Conservation (phyloP, 2,888 invertebrate genomes). For the Aphrophora alni region DNA sequence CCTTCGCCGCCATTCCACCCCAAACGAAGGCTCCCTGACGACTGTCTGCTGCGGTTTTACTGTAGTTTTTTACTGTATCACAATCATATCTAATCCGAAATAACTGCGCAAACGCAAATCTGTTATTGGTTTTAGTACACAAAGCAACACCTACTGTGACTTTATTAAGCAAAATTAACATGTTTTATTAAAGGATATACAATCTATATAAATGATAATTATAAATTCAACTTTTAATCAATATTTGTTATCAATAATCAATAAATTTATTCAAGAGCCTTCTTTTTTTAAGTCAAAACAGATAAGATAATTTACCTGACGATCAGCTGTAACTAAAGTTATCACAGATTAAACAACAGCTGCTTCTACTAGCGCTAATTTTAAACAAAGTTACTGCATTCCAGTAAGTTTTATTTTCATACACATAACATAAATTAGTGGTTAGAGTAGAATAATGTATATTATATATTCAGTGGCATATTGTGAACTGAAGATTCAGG, state of each 20-base stretch:
- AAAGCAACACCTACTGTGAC: not conserved
- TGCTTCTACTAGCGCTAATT: too few species aligned
- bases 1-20: conserved; percentile 35
- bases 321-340: too few species aligned
- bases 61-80: not conserved
- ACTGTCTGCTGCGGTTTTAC: not conserved
- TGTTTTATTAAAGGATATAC: too few species aligned
- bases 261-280: not conserved
- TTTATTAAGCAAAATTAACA: too few species aligned
- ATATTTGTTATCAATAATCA: not conserved
- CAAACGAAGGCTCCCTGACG: not conserved
- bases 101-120: not conserved
- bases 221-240: not conserved
- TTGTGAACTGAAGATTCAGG: too few species aligned
- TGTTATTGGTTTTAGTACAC: not conserved
- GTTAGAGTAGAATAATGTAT: too few species aligned
- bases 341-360: too few species aligned
- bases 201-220: too few species aligned
- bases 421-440: too few species aligned
- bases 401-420: too few species aligned
- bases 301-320: not conserved
- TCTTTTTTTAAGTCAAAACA: not conserved
- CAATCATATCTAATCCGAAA: not conserved
- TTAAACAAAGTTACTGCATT: too few species aligned
- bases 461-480: too few species aligned